Evolutionary conservation across 2,888 invertebrate genomes (phyloP).

Genomic region (Rhagophthalmus giganteus): DNA sequence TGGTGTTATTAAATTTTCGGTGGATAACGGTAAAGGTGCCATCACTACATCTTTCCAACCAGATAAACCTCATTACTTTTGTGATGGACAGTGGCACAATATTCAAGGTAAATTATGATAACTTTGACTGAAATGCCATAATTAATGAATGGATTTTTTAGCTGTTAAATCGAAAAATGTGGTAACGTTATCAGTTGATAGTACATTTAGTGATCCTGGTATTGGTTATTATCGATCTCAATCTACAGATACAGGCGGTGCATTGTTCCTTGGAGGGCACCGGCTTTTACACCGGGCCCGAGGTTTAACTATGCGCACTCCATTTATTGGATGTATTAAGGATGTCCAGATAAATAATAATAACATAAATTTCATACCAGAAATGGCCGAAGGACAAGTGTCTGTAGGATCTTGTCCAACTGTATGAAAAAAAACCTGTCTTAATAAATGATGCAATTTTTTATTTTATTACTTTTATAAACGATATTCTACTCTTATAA

Average conservation of each 20-base stretch:
- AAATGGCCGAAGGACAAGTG: constrained; percentile 72
- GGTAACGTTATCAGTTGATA: constrained; percentile 85
- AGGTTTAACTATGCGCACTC: constrained; percentile 71
- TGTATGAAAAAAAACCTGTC: constrained; percentile 4
- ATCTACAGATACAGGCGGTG: constrained; percentile 80
- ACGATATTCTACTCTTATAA: not conserved
- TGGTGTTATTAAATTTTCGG: constrained; percentile 80
- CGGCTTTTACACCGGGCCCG: constrained; percentile 59
- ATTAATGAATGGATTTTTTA: constrained; percentile 46
- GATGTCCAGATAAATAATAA: constrained; percentile 68
- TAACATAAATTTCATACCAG: constrained; percentile 56
- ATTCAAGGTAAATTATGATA: constrained; percentile 64
- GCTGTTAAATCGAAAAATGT: constrained; percentile 90
- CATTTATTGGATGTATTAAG: constrained; percentile 80
- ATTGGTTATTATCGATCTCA: constrained; percentile 63
- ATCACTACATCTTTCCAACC: constrained; percentile 74
- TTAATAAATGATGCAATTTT: constrained; percentile 3
- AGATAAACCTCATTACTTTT: constrained; percentile 70
- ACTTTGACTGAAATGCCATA: not conserved
- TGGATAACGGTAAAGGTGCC: constrained; percentile 81
- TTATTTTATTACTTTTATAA: not conserved
- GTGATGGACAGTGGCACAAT: constrained; percentile 95
- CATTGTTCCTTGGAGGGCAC: constrained; percentile 91
- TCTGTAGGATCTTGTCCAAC: constrained; percentile 79
- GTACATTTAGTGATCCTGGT: constrained; percentile 71